Percentiles rank a stretch among this genome's conserved stretches.
Evolutionary conservation across 2,888 invertebrate species (phyloP).

Genomic region (Callosobruchus maculatus): DNA sequence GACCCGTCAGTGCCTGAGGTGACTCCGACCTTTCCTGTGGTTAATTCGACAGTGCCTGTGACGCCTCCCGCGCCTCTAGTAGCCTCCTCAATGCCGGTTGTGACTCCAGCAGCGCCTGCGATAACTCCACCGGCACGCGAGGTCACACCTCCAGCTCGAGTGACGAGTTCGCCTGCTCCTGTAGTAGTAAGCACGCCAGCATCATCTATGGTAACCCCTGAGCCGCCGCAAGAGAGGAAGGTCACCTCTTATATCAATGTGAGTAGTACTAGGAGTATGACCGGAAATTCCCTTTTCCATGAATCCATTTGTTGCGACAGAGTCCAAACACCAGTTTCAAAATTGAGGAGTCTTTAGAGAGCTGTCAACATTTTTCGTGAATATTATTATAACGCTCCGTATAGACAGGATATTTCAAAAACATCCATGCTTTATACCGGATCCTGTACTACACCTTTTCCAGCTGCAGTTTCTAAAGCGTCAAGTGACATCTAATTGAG

Average conservation of each 20-base stretch:
- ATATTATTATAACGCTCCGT: no score
- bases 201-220: conserved; percentile 42
- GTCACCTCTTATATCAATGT: conserved; percentile 63
- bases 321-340: no score
- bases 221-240: conserved; percentile 55
- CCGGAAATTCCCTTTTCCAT: no score
- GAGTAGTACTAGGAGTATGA: conserved; percentile 37
- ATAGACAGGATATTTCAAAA: no score
- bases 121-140: background rate
- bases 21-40: background rate
- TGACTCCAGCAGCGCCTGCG: background rate
- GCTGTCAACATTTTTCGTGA: no score
- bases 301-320: no score
- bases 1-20: background rate
- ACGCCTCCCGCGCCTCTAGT: background rate
- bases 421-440: no score
- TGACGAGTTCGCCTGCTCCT: background rate
- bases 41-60: background rate
- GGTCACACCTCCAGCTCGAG: background rate
- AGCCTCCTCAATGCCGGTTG: background rate
- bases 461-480: no score
- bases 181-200: conserved; percentile 49
- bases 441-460: no score
- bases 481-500: no score
- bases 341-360: no score